These are phyloP conservation scores for Diploptera punctata DNA, from an alignment of 2,888 invertebrate species.

Conservation along the genomic window DNA sequence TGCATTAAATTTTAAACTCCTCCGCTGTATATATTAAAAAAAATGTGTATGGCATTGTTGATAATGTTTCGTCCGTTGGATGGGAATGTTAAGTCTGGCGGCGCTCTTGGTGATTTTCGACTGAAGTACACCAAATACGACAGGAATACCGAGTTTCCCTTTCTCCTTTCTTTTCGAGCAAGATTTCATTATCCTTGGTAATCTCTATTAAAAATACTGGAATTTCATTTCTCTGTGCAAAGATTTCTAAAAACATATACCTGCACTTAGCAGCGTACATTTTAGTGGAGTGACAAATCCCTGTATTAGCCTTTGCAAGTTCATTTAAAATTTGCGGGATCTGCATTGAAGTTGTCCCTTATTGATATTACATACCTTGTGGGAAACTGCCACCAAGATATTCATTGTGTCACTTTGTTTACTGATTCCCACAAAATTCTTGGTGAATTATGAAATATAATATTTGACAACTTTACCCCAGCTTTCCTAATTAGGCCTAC, in stretches of 20 bases:
- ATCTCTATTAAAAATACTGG: not conserved
- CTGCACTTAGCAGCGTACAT: not conserved
- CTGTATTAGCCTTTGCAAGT: not conserved
- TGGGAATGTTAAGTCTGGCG: too few species aligned
- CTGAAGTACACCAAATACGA: too few species aligned
- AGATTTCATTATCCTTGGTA: not conserved
- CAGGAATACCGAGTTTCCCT: too few species aligned
- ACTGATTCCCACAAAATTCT: constrained; percentile 18
- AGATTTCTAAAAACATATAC: not conserved
- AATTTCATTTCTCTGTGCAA: too few species aligned
- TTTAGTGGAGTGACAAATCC: not conserved
- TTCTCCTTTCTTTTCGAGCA: not conserved
- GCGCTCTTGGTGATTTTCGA: too few species aligned
- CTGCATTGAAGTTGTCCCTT: not conserved
- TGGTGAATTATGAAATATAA: constrained; percentile 15
- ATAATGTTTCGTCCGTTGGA: too few species aligned
- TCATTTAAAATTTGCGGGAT: not conserved
- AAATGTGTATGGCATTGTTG: too few species aligned
- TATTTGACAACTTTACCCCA: not conserved
- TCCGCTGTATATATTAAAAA: too few species aligned
- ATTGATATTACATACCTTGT: constrained; percentile 2
- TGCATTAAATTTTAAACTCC: too few species aligned
- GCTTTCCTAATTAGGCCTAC: constrained; percentile 5
- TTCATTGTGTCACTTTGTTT: constrained; percentile 16
- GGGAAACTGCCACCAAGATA: not conserved